Conservation (phyloP, 1,140 invertebrate genomes). For the Drosophila sp. region DNA sequence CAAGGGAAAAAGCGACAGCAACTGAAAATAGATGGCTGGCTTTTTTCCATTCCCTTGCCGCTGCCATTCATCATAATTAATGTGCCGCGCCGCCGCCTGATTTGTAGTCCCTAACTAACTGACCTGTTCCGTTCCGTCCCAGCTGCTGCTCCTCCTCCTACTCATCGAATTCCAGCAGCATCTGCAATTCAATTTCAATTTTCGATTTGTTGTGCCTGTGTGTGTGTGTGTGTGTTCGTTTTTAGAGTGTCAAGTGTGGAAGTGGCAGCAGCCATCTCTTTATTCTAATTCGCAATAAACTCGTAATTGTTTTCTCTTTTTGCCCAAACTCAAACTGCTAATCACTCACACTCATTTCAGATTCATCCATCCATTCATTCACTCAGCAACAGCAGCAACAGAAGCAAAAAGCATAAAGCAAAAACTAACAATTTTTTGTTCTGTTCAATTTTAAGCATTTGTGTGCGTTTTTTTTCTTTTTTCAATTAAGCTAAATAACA, state of each 20-base stretch:
- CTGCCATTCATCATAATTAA: constrained; percentile 73
- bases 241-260: constrained; percentile 40
- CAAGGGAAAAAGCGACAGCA: neutral
- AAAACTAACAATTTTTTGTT: constrained; percentile 4
- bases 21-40: constrained; percentile 1
- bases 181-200: constrained; percentile 33
- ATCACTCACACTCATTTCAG: constrained; percentile 8
- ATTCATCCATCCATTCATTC: constrained; percentile 13
- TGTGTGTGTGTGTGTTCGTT: constrained; percentile 59
- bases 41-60: neutral
- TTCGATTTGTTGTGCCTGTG: constrained; percentile 13
- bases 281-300: constrained; percentile 69
- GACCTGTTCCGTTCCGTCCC: constrained; percentile 25
- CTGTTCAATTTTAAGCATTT: constrained; percentile 8
- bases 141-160: neutral
- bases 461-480: constrained; percentile 17
- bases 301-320: constrained; percentile 40
- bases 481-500: constrained; percentile 2
- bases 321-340: constrained; percentile 1
- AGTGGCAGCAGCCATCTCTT: constrained; percentile 23
- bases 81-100: constrained; percentile 52
- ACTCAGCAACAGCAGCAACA: neutral
- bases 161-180: constrained; percentile 16
- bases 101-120: constrained; percentile 48
- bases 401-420: neutral